Evolutionary conservation across 2,888 invertebrate genomes (phyloP).

Genomic region (Mesorhabditis spiculigera): DNA sequence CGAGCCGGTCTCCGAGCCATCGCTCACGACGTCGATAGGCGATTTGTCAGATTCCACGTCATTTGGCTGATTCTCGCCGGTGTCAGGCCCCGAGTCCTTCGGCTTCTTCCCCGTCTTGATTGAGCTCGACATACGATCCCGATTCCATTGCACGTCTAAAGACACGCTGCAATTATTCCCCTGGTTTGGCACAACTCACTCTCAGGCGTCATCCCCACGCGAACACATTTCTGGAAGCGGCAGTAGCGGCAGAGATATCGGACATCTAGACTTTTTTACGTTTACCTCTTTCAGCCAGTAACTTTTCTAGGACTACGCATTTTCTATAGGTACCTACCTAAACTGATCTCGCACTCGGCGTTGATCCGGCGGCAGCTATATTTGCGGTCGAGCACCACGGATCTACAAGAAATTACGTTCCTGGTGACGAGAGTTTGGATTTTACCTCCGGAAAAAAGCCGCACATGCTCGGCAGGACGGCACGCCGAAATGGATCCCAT

Average conservation of each 20-base stretch:
- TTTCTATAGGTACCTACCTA: neutral
- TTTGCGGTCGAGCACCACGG: neutral
- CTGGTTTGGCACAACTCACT: neutral
- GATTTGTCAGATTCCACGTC: neutral
- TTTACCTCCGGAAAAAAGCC: neutral
- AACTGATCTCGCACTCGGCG: conserved; percentile 1
- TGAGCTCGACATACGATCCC: conserved; percentile 2
- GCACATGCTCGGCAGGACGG: neutral
- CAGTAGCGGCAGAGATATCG: conserved; percentile 1
- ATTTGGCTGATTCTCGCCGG: neutral
- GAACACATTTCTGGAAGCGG: neutral
- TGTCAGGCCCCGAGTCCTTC: neutral
- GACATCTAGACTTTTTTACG: neutral
- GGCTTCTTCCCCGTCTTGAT: neutral
- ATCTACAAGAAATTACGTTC: neutral
- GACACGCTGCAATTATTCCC: neutral
- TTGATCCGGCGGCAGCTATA: neutral
- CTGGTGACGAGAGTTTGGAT: neutral
- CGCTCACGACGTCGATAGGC: no score
- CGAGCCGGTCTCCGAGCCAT: no score
- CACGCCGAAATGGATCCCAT: conserved; percentile 5
- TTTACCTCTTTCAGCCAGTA: neutral
- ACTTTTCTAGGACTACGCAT: neutral
- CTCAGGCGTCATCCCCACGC: neutral
- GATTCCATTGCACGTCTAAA: conserved; percentile 4